Evolutionary conservation across 2,888 invertebrate genomes (phyloP).

Genomic region (Sinelater perroti): DNA sequence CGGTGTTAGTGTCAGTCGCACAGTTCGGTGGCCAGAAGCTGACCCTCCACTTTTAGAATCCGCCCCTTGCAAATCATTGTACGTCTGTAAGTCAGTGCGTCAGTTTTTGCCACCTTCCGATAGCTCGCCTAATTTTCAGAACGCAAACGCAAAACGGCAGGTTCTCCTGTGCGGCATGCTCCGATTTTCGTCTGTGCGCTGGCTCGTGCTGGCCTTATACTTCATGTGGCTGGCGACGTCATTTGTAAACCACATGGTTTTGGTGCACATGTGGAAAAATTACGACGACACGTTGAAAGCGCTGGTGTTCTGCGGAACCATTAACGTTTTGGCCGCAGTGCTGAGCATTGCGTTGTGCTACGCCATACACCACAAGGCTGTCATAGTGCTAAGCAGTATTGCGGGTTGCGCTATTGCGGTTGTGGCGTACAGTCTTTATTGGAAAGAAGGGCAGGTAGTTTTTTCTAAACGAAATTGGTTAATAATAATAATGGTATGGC

Average conservation of each 20-base stretch:
- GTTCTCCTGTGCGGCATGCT: neutral
- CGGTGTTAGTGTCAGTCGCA: slow-evolving; percentile 57
- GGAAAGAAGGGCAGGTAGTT: no score
- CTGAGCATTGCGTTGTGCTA: neutral
- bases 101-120: neutral
- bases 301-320: neutral
- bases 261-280: neutral
- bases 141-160: neutral
- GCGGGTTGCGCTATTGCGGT: neutral
- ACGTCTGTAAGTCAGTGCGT: slow-evolving; percentile 54
- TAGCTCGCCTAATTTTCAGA: neutral
- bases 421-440: no score
- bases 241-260: neutral
- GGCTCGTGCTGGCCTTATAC: slow-evolving; percentile 39
- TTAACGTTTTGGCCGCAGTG: neutral
- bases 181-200: neutral
- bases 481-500: no score
- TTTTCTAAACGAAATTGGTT: no score
- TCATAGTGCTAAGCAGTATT: slow-evolving; percentile 4
- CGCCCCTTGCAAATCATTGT: slow-evolving; percentile 62
- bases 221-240: neutral
- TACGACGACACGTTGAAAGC: neutral
- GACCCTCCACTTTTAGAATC: slow-evolving; percentile 61
- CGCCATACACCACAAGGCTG: neutral
- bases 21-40: slow-evolving; percentile 56